Evolutionary conservation across 2,797 vertebrate species (phyloP), one percentile per base, ranked within the genome.

Genomic region (Lagorchestes hirsutus): DNA sequence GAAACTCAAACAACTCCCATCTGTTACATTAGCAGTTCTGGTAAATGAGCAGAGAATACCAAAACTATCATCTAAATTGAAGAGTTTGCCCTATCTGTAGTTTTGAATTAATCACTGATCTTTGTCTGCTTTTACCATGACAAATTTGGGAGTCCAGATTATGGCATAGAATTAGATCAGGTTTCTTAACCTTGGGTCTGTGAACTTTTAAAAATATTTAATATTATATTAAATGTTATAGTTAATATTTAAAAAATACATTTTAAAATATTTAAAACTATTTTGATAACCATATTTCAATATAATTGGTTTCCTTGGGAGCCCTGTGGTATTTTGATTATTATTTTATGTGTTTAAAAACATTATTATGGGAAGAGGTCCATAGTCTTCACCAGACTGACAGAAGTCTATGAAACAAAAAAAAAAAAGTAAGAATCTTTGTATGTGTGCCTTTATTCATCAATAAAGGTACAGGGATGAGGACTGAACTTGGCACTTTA

Each of bases 1-100:
- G 93, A 93, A 94, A 59, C 1, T 90, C 90, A 10, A 55, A 96
- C 87, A 0, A 40, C 56, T 96, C 29, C 92, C n/a, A 87, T 95
- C 13, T 92, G 58, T 28, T 27, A 31, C 93, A 90, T 54, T 91
- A 93, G 29, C n/a, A 91, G 59, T 62, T 93, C 50, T 92, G 12
- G 54, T 92, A 74, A 46, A 95, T 62, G 3, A 29, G 55, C 90
- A 34, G 24, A 16, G 24, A 11, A 94, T 40, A 91, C n/a, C 4
- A 92, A 87, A 87, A 27, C 22, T 27, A 50, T 46, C 46, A 40
- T 50, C 74, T 50, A 87, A 87, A 87, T 50, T 27, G 22, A 87
- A 27, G 40, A 46, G 22, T 87, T 46, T 28, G 18, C 10, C n/a
- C 16, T 87, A 24, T 50, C 40, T 27, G 12, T 27, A 87, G 74